phyloP scores from a whole-genome alignment of 1,140 invertebrate genomes.

The Neuroterus valhalla region DNA sequence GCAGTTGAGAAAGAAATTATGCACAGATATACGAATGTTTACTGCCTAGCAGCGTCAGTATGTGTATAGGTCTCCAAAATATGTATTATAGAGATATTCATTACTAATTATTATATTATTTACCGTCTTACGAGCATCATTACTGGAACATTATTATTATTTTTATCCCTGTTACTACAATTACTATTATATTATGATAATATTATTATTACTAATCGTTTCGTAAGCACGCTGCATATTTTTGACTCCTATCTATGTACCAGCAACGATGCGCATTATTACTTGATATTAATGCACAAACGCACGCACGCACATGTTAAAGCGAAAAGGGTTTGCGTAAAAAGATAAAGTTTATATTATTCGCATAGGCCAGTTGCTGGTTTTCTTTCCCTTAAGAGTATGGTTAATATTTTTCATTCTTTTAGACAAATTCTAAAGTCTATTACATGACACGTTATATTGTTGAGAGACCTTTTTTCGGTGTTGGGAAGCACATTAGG shows the following conservation, averaged over 20 bases:
- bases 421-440: conserved; percentile 38
- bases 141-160: conserved; percentile 53
- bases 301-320: conserved; percentile 53
- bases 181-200: conserved; percentile 52
- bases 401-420: conserved; percentile 45
- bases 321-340: conserved; percentile 43
- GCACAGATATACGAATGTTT: conserved; percentile 45
- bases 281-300: conserved; percentile 36
- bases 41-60: conserved; percentile 48
- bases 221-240: conserved; percentile 43
- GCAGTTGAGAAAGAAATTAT: conserved; percentile 35
- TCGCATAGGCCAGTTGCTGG: conserved; percentile 3
- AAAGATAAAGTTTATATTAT: conserved; percentile 39
- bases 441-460: conserved; percentile 44
- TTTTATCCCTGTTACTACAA: conserved; percentile 60
- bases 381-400: conserved; percentile 38
- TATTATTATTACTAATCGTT: conserved; percentile 56
- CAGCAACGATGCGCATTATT: conserved; percentile 43
- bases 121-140: neutral
- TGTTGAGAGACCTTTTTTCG: conserved; percentile 49
- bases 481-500: conserved; percentile 64
- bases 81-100: conserved; percentile 61
- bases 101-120: conserved; percentile 47
- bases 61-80: conserved; percentile 54
- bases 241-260: conserved; percentile 54